Conservation (phyloP, 2,113 vertebrate species). For the Ahaetulla prasina region DNA sequence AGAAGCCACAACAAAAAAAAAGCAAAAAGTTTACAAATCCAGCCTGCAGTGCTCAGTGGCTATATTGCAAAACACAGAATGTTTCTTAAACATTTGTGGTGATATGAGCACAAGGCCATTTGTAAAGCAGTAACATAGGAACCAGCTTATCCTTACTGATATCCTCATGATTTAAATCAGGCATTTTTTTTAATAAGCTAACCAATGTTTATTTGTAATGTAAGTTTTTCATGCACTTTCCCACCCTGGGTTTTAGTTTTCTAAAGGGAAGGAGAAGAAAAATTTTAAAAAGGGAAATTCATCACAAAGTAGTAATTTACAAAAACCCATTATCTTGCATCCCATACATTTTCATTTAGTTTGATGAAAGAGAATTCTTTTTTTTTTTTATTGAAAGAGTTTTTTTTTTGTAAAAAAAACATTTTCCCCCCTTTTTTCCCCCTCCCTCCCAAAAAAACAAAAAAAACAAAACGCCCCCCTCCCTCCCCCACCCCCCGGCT, state of each 20-base stretch:
- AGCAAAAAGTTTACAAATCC: slow-evolving; percentile 3
- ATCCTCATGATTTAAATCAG: not conserved
- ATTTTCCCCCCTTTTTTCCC: too few species aligned
- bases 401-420: too few species aligned
- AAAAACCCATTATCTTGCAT: not conserved
- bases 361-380: not conserved
- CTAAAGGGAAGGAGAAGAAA: not conserved
- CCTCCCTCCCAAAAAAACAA: too few species aligned
- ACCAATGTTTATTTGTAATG: not conserved
- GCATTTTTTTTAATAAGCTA: not conserved
- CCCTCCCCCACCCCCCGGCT: too few species aligned
- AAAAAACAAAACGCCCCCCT: too few species aligned
- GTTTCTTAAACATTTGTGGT: not conserved
- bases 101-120: not conserved
- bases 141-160: not conserved
- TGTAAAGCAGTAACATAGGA: not conserved
- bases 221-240: not conserved
- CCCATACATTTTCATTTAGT: not conserved
- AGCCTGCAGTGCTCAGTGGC: slow-evolving; percentile 28
- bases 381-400: too few species aligned
- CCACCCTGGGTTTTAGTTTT: not conserved
- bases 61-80: slow-evolving; percentile 21
- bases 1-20: slow-evolving; percentile 6
- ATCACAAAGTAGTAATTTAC: not conserved
- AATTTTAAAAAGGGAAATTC: not conserved